Evolutionary conservation across 2,888 invertebrate genomes (phyloP), one percentile per base, ranked within the genome.

Genomic region (Urechis unicinctus): DNA sequence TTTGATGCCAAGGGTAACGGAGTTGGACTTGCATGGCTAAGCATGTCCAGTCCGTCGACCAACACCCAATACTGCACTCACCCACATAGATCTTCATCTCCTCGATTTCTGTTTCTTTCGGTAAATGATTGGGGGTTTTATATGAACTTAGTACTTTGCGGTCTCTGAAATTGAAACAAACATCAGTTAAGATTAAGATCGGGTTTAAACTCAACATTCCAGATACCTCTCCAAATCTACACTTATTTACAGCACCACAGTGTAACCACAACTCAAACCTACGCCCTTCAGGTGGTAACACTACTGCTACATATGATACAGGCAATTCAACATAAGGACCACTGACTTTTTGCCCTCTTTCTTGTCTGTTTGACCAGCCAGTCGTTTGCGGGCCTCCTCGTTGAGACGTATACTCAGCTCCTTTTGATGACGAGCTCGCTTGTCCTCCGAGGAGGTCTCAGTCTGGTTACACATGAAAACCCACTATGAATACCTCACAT

Each of bases 381-480:
- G 80, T 44, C 98, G 85, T 69, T 91, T 91, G 66, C 88, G 88
- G 0, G 98, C 98, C 60, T 89, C 88, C 72, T 92, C 91, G 71
- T 99, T 97, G 43, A 98, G 80, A 59, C 87, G 85, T 56, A 87
- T 85, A 0, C 93, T 93, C 58, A 99, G 80, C 79, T 97, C 96
- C 68, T 90, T 89, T 78, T 99, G 98, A 81, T 97, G 95, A 71
- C 91, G 88, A 66, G 93, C 92, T 17, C 98, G 85, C 78, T 97
- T 97, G 71, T 98, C 97, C 76, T 99, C 98, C 0, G 94, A 88
- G 13, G 94, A 93, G 66, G 90, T 89, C 74, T 97, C 96, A 41
- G 90, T 91, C 81, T 82, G 68, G 30, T 65, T 41, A 5, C 47
- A 26, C 4, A 55, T 17, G 5, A 44, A 2, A 30, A 9, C 6